Evolutionary conservation across 2,888 invertebrate genomes (phyloP), one percentile per base, ranked within the genome.

Genomic region (Agrenia bidenticulata): DNA sequence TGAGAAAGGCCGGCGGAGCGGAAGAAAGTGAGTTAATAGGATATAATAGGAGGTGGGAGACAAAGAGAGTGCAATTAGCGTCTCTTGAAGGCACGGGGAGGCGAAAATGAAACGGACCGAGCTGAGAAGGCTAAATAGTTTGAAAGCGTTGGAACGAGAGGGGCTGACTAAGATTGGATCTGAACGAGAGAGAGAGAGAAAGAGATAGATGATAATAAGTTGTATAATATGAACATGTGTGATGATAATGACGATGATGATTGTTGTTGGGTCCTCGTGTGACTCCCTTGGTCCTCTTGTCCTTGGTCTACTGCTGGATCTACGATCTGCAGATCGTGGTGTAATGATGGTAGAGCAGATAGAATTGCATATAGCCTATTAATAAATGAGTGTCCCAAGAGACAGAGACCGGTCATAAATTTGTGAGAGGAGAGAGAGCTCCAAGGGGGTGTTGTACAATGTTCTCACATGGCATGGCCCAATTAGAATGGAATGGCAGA

Each of bases 361-460:
- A 72, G 73, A 74, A 76, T 73, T 72, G 73, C 70, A 75, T 73
- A 73, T 72, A 72, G 76, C 73, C 76, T 76, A 76, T 76, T 76
- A 76, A 76, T 76, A 76, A 76, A 76, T 76, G 76, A 76, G 72
- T 71, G 67, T 76, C 76, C 76, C 76, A 49, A 51, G 74, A 73
- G 76, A 54, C 72, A 69, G 74, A 62, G 64, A n/a, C n/a, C 63
- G 66, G 69, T 69, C 72, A 76, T 76, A 76, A 76, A 76, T 75
- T 76, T 73, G 71, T 71, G 55, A 67, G 70, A 63, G 11, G 63
- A 63, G 53, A 64, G 53, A 51, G 54, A 23, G 27, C 32, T 49
- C 54, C 42, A 42, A 53, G n/a, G 55, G 59, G 61, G 59, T 64
- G 50, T 37, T 49, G 19, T 55, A 26, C 66, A 61, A 54, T 67